Evolutionary conservation across 2,113 vertebrate species (phyloP), one percentile per base, ranked within the genome.

Genomic region (Anas platyrhynchos): DNA sequence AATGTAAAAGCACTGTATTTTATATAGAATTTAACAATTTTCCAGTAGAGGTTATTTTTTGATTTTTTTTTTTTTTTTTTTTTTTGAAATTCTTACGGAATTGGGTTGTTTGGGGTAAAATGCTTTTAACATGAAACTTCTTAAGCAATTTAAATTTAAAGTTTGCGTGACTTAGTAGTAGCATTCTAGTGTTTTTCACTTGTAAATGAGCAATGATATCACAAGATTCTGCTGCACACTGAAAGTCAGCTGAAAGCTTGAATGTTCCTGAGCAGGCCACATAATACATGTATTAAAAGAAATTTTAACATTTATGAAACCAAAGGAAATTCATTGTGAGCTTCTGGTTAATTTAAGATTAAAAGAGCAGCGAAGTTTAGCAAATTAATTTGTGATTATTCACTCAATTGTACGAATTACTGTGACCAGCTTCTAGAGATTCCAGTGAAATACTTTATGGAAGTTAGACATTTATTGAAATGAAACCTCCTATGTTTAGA

Each of bases 361-460:
- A 94, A 83, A 92, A 38, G 12, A 85, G 15, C 55, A 79, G 38
- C 72, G 85, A 71, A 52, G 22, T 91, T 89, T 93, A 21, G n/a
- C 76, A 92, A 94, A 87, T 78, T 75, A 62, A 32, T 59, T 93
- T 93, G 73, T 92, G 8, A 74, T 95, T 80, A 69, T 91, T 89
- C 55, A 43, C 31, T 92, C 12, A 2, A 34, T 41, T 44, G 44
- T 85, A 61, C 54, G 83, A 89, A 94, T 91, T 95, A 50, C 83
- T 38, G 29, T 76, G 92, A 87, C 83, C 46, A 73, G 36, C 82
- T 93, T 83, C 89, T 86, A 82, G 55, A 69, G 58, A 86, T 93
- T 21, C 44, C 44, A 56, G 15, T 52, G 83, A 93, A 89, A 76
- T 27, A 38, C 26, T 44, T 27, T 3, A 15, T 29, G 14, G 31